Conservation (phyloP, 2,797 vertebrate species). For the Tarsius wallacei region DNA sequence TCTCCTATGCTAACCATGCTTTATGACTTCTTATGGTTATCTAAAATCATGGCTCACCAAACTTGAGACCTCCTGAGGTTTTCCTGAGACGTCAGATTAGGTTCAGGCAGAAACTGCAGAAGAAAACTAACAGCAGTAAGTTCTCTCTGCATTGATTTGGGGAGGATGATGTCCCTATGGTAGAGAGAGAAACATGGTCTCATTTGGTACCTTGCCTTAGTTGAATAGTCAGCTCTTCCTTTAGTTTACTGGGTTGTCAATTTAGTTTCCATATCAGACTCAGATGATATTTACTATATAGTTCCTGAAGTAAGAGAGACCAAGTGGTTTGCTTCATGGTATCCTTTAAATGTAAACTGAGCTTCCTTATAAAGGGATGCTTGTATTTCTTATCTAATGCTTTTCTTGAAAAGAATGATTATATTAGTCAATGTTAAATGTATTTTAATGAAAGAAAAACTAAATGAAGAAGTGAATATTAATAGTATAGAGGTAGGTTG, state of each 20-base stretch:
- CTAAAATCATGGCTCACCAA: not conserved
- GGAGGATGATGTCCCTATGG: not conserved
- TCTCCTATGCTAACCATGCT: not conserved
- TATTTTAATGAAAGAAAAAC: not conserved
- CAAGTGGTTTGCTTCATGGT: not conserved
- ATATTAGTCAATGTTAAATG: not conserved
- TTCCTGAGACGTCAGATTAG: not conserved
- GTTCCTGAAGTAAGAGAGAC: not conserved
- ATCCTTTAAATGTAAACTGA: not conserved
- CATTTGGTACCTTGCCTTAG: not conserved
- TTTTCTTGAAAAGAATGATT: not conserved
- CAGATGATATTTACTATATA: not conserved
- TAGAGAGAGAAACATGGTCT: not conserved
- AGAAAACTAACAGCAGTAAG: not conserved
- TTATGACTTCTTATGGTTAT: not conserved
- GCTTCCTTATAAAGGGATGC: not conserved
- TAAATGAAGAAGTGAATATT: conserved; percentile 16
- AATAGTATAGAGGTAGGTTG: not conserved
- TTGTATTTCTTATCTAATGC: conserved; percentile 35
- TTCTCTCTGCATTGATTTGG: not conserved
- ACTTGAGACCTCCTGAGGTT: not conserved
- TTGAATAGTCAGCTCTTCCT: not conserved
- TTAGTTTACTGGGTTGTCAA: not conserved
- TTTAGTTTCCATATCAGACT: not conserved
- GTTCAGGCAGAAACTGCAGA: not conserved